Conservation (phyloP, 2,888 invertebrate genomes). For the Amphipoea oculea region DNA sequence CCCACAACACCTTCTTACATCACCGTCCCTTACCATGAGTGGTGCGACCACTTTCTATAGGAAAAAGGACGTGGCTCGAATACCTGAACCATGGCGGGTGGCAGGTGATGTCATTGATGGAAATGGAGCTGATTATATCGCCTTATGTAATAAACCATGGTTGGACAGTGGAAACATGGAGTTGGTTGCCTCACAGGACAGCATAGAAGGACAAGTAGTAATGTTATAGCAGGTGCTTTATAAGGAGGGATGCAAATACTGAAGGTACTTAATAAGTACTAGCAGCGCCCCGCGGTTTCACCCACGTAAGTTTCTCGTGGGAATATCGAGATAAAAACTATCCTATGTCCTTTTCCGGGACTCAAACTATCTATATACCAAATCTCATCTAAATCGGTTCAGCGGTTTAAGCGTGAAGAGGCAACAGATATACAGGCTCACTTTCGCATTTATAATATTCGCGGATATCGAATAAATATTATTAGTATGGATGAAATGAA, state of each 20-base stretch:
- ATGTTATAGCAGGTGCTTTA: background rate
- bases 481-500: too few species aligned
- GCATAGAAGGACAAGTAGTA: slow-evolving; percentile 1
- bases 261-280: background rate
- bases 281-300: too few species aligned
- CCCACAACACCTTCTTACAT: slow-evolving; percentile 37
- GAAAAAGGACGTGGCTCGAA: slow-evolving; percentile 69
- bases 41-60: slow-evolving; percentile 71
- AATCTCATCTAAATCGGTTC: too few species aligned
- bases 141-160: slow-evolving; percentile 46
- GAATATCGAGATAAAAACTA: too few species aligned
- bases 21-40: slow-evolving; percentile 41
- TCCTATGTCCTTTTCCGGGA: too few species aligned
- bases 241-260: background rate
- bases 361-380: too few species aligned
- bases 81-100: slow-evolving; percentile 54
- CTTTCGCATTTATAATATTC: too few species aligned
- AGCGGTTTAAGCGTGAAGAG: too few species aligned
- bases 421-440: too few species aligned
- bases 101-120: slow-evolving; percentile 47
- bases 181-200: background rate
- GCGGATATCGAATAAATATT: too few species aligned
- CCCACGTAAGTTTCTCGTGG: too few species aligned
- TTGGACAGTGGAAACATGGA: slow-evolving; percentile 6
- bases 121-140: slow-evolving; percentile 53